phyloP scores from a whole-genome alignment of 2,113 vertebrate genomes.

The Oplegnathus fasciatus region DNA sequence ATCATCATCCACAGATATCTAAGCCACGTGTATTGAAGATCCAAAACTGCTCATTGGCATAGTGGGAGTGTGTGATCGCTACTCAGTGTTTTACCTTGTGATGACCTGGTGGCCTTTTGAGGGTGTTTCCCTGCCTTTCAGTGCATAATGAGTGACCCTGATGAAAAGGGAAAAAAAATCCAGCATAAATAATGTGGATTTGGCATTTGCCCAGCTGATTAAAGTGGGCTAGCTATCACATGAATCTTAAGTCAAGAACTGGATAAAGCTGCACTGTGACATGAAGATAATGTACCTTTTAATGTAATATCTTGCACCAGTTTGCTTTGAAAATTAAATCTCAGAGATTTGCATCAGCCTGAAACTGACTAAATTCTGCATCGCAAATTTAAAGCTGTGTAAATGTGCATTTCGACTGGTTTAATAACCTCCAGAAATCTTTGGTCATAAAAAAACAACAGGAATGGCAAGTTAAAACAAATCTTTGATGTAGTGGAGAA shows the following conservation, averaged over 20 bases:
- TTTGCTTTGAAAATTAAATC: not conserved
- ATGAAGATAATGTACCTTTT: not conserved
- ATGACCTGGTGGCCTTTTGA: not conserved
- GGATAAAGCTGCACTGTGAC: not conserved
- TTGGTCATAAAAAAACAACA: not conserved
- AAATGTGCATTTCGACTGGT: not conserved
- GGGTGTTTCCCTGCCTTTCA: not conserved
- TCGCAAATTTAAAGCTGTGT: not conserved
- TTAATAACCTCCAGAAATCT: not conserved
- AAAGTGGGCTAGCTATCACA: not conserved
- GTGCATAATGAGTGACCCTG: not conserved
- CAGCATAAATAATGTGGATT: not conserved
- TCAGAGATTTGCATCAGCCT: not conserved
- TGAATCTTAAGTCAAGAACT: conserved; percentile 11
- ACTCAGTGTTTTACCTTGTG: not conserved
- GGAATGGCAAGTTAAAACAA: not conserved
- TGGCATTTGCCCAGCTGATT: not conserved
- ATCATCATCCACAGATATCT: not conserved
- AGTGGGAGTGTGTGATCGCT: not conserved
- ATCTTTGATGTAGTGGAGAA: not conserved
- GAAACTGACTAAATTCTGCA: not conserved
- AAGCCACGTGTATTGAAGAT: not conserved
- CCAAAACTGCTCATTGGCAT: not conserved
- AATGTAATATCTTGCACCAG: not conserved
- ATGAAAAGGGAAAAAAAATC: not conserved